A percentile compares a stretch with the other conserved stretches of the same genome.
Evolutionary conservation across 2,113 vertebrate genomes (phyloP).

Genomic region (Atherinomorus stipes): DNA sequence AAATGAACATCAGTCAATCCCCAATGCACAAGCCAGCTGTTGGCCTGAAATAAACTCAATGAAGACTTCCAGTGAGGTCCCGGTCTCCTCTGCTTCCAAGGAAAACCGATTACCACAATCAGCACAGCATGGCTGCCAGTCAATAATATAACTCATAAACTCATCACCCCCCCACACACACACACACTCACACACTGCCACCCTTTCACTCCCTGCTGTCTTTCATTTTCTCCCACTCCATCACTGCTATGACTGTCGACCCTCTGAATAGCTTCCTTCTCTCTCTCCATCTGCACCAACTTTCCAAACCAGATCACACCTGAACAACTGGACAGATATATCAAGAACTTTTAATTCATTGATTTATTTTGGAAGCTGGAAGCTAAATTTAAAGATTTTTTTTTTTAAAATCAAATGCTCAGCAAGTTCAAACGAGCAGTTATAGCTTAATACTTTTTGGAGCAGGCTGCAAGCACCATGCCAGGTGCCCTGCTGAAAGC

Average conservation of each 20-base stretch:
- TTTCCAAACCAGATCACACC: constrained; percentile 46
- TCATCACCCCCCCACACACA: constrained; percentile 53
- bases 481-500: constrained; percentile 35
- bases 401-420: neutral
- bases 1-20: constrained; percentile 41
- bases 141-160: constrained; percentile 77
- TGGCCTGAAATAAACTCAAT: constrained; percentile 55
- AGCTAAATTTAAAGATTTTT: neutral
- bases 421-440: neutral
- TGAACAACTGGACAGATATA: constrained; percentile 27
- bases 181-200: constrained; percentile 19
- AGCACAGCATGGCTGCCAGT: constrained; percentile 67
- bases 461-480: constrained; percentile 17
- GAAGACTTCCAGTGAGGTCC: constrained; percentile 48
- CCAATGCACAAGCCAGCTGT: constrained; percentile 59
- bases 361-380: neutral
- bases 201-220: constrained; percentile 47
- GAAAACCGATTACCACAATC: constrained; percentile 75
- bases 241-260: constrained; percentile 41
- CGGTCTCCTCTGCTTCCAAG: constrained; percentile 51
- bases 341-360: neutral
- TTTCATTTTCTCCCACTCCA: constrained; percentile 50
- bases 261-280: constrained; percentile 39
- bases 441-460: constrained; percentile 18
- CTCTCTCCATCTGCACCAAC: constrained; percentile 55